phyloP scores from a whole-genome alignment of 2,888 invertebrate genomes.

The Loripinus fragilis region DNA sequence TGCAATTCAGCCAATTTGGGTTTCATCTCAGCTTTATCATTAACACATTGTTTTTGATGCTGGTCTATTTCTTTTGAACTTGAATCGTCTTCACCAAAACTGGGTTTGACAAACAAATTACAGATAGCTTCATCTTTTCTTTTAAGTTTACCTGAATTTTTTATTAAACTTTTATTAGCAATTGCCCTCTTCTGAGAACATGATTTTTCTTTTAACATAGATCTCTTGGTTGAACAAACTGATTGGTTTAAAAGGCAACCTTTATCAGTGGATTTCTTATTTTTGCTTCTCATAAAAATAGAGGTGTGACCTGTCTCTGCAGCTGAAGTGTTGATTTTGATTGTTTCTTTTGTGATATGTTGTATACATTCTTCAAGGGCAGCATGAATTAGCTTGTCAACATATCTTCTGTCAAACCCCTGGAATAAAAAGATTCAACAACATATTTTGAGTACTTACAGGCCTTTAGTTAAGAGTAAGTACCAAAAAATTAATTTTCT shows the following conservation, averaged over 20 bases:
- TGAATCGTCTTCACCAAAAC: background rate
- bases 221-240: background rate
- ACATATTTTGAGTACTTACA: too few species aligned
- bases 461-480: too few species aligned
- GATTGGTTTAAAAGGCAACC: background rate
- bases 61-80: background rate
- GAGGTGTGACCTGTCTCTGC: too few species aligned
- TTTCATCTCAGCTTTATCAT: background rate
- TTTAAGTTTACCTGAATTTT: background rate
- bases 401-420: background rate
- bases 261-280: too few species aligned
- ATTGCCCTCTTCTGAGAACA: background rate
- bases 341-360: background rate
- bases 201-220: background rate
- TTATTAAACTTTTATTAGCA: background rate
- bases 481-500: too few species aligned
- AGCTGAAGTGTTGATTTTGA: background rate
- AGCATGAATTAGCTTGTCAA: background rate
- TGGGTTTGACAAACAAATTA: background rate
- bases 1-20: too few species aligned
- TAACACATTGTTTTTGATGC: background rate
- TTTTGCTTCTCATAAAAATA: too few species aligned
- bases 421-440: background rate
- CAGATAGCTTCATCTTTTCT: background rate
- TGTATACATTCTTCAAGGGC: conserved; percentile 14